Percentiles rank a stretch among this genome's conserved stretches.
Conservation (phyloP, 2,797 vertebrate species). For the Trachurus trachurus region DNA sequence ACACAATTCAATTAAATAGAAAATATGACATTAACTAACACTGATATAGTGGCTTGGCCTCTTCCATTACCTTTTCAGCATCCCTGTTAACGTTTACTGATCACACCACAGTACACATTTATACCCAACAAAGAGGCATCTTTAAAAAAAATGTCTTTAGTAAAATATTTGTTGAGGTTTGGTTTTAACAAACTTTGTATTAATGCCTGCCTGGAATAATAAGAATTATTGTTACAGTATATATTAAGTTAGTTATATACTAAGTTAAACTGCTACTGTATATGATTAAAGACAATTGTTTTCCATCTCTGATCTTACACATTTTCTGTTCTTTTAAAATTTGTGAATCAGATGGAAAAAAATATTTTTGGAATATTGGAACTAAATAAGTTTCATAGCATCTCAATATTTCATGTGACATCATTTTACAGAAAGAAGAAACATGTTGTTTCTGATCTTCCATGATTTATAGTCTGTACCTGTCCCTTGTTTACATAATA, state of each 20-base stretch:
- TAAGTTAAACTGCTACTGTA: too few species aligned
- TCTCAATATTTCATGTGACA: background rate
- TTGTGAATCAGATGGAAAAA: background rate
- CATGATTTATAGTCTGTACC: constrained; percentile 2
- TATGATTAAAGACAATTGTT: too few species aligned
- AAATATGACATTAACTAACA: background rate
- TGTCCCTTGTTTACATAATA: constrained; percentile 28
- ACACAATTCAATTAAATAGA: background rate
- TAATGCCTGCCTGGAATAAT: too few species aligned
- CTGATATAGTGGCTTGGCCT: background rate
- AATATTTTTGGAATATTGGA: too few species aligned
- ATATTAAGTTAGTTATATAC: background rate
- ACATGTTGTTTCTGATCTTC: background rate
- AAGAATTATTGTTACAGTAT: too few species aligned
- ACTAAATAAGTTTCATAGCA: background rate
- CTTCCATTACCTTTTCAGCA: background rate
- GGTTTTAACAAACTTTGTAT: too few species aligned
- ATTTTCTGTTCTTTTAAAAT: background rate
- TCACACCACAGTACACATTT: too few species aligned
- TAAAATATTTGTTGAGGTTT: too few species aligned
- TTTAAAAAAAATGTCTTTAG: too few species aligned
- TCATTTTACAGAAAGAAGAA: background rate
- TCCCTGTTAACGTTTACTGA: background rate
- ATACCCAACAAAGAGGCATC: too few species aligned
- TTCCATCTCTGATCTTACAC: too few species aligned